Percentiles rank a stretch among this genome's conserved stretches.
Evolutionary conservation across 1,140 invertebrate genomes (phyloP).

Genomic region (Macrobrachium nipponense): DNA sequence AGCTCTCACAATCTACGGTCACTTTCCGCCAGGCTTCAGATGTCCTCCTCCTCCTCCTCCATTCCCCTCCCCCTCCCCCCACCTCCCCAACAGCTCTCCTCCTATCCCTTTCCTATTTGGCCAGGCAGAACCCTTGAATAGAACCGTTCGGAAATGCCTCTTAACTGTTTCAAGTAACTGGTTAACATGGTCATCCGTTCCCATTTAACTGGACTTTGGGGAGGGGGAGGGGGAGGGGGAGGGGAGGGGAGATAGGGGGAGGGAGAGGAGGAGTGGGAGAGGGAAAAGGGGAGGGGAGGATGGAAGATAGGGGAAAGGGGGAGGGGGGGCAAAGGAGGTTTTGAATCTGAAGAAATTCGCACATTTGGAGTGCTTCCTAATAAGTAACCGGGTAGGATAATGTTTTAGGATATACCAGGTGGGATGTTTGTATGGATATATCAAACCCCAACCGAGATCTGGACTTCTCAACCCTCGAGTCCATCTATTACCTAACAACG

Average conservation of each 20-base stretch:
- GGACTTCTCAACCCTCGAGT: too few species aligned
- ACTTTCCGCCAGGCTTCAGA: conserved; percentile 2
- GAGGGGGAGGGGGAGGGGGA: neutral
- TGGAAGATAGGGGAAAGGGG: neutral
- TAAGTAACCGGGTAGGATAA: neutral
- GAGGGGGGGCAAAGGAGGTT: neutral
- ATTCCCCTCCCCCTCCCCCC: neutral
- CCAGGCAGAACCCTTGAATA: too few species aligned
- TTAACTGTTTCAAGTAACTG: too few species aligned
- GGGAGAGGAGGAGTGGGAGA: neutral
- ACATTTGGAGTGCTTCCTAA: neutral
- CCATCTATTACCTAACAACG: too few species aligned
- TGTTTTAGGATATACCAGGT: too few species aligned
- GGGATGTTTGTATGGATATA: too few species aligned
- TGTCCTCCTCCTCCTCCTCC: neutral
- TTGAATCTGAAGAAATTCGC: neutral
- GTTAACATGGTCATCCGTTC: neutral
- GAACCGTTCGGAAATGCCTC: too few species aligned
- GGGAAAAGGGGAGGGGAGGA: neutral
- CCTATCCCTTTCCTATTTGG: neutral
- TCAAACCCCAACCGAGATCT: too few species aligned
- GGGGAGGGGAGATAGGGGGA: neutral
- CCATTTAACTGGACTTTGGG: neutral
- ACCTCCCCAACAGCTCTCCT: neutral
- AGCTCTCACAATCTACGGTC: conserved; percentile 5